A percentile compares a stretch with the other conserved stretches of the same genome.
These are phyloP conservation scores for Synanthedon tipuliformis DNA, from an alignment of 2,888 invertebrate species.

Conservation along the genomic window DNA sequence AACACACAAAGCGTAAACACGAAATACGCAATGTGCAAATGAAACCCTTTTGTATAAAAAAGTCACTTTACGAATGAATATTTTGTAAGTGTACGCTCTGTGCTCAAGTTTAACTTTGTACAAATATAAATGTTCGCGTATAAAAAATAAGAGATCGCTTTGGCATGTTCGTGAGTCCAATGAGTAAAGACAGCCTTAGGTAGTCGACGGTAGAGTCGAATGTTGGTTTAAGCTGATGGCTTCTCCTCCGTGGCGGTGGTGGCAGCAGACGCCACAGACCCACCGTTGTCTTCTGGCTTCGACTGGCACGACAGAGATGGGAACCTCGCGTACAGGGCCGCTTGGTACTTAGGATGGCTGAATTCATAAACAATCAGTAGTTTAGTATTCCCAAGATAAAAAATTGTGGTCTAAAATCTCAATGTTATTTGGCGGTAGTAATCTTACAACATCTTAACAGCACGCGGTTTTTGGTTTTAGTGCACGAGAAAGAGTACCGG, in stretches of 20 bases:
- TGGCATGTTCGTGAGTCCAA: constrained; percentile 44
- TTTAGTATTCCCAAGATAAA: no score
- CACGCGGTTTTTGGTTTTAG: no score
- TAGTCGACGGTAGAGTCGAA: constrained; percentile 12
- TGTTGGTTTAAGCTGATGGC: constrained; percentile 67
- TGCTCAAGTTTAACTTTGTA: constrained; percentile 58
- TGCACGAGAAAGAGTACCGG: no score
- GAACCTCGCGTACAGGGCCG: constrained; percentile 80
- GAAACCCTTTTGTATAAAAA: constrained; percentile 10
- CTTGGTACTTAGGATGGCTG: constrained; percentile 84
- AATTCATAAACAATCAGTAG: constrained; percentile 13
- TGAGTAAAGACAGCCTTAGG: constrained; percentile 8
- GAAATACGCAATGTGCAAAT: constrained; percentile 46
- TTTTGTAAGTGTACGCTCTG: constrained; percentile 56
- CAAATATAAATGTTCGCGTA: constrained; percentile 54
- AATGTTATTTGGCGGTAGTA: no score
- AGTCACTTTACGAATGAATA: constrained; percentile 29
- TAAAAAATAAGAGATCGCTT: constrained; percentile 61
- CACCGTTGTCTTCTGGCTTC: constrained; percentile 70
- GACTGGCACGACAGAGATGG: constrained; percentile 79
- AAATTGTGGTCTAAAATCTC: no score
- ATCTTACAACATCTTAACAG: no score
- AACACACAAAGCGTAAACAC: constrained; percentile 57
- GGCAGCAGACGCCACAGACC: constrained; percentile 76
- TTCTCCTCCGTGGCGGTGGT: constrained; percentile 78